Percentiles rank a stretch among this genome's conserved stretches.
Evolutionary conservation across 2,113 vertebrate genomes (phyloP).

Genomic region (Isurus oxyrinchus): DNA sequence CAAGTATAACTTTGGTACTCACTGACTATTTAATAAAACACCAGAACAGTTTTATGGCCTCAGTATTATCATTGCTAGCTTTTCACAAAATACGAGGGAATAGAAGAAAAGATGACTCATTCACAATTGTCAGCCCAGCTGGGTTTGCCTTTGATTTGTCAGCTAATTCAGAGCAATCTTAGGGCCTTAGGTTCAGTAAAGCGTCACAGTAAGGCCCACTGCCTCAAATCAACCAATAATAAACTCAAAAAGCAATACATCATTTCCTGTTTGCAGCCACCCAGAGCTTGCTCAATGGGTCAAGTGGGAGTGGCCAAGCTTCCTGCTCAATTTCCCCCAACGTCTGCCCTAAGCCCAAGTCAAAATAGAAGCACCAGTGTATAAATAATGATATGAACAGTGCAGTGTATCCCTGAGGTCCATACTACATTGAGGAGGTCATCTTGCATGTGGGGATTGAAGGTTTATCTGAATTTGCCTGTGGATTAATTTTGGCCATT

Average conservation of each 20-base stretch:
- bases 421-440: not conserved
- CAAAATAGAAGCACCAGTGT: not conserved
- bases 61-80: not conserved
- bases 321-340: not conserved
- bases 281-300: too few relatives aligned
- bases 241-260: not conserved
- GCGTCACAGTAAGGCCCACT: too few relatives aligned
- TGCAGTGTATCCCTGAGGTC: not conserved
- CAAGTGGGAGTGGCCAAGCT: too few relatives aligned
- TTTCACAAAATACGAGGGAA: not conserved
- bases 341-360: not conserved
- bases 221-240: not conserved
- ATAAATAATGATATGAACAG: not conserved
- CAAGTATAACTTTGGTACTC: constrained; percentile 15
- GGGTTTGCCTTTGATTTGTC: not conserved
- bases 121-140: not conserved
- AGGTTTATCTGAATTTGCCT: not conserved
- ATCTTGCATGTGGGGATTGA: not conserved
- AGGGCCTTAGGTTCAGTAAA: not conserved
- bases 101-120: not conserved
- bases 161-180: not conserved
- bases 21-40: not conserved
- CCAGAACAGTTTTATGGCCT: not conserved
- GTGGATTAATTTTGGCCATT: not conserved
- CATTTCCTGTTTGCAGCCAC: not conserved